A percentile compares a stretch with the other conserved stretches of the same genome.
These are phyloP conservation scores for Sebastes taczanowskii DNA, from an alignment of 2,797 vertebrate genomes.

Conservation along the genomic window DNA sequence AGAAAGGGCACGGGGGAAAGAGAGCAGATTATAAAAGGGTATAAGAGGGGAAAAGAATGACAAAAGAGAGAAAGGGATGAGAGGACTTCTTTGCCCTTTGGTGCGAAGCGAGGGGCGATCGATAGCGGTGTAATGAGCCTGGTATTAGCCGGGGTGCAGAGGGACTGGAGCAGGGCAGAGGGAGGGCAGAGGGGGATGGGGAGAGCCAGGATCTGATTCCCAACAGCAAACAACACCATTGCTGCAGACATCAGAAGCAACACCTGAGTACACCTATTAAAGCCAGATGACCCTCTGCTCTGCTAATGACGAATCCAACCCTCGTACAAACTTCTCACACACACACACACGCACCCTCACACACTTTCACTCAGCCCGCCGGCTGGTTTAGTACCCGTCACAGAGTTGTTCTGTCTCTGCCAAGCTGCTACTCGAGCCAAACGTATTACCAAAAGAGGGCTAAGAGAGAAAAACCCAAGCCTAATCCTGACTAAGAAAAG, in stretches of 20 bases:
- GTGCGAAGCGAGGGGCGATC: slow-evolving; percentile 71
- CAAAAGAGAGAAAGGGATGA: slow-evolving; percentile 60
- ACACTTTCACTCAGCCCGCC: slow-evolving; percentile 23
- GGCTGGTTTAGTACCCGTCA: slow-evolving; percentile 15
- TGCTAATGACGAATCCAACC: slow-evolving; percentile 63
- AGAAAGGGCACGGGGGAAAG: slow-evolving; percentile 42
- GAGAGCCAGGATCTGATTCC: slow-evolving; percentile 70
- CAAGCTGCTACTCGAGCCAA: slow-evolving; percentile 44
- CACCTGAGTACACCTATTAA: slow-evolving; percentile 79
- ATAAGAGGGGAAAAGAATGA: slow-evolving; percentile 61
- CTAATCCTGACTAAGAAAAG: slow-evolving; percentile 77
- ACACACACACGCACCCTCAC: not conserved
- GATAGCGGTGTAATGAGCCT: slow-evolving; percentile 78
- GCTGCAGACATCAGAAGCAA: slow-evolving; percentile 70
- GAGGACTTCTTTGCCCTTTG: slow-evolving; percentile 74
- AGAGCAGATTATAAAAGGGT: slow-evolving; percentile 64
- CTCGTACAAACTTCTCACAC: slow-evolving; percentile 26
- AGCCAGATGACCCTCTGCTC: slow-evolving; percentile 69
- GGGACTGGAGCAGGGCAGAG: slow-evolving; percentile 67
- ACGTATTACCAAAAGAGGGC: slow-evolving; percentile 52
- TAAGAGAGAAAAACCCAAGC: slow-evolving; percentile 45
- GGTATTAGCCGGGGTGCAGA: slow-evolving; percentile 77
- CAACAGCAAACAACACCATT: slow-evolving; percentile 77
- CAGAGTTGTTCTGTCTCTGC: slow-evolving; percentile 49
- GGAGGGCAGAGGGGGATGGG: slow-evolving; percentile 56